Evolutionary conservation across 1,140 invertebrate genomes (phyloP).

Genomic region (Heliconius himera): DNA sequence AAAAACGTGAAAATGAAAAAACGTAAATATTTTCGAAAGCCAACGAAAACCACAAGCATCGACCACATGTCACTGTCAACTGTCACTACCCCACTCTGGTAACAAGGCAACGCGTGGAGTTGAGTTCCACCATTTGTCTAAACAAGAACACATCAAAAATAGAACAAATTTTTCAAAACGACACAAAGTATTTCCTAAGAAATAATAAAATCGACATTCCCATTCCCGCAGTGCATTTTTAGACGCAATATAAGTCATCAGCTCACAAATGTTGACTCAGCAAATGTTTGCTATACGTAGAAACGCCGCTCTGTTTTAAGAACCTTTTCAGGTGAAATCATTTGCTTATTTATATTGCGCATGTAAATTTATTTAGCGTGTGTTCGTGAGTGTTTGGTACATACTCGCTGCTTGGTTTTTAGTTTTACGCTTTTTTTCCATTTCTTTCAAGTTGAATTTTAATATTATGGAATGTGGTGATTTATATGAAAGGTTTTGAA

Average conservation of each 20-base stretch:
- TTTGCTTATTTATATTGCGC: constrained; percentile 15
- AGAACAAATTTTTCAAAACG: too few species aligned
- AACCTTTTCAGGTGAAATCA: constrained; percentile 5
- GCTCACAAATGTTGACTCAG: constrained; percentile 18
- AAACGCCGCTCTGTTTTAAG: constrained; percentile 1
- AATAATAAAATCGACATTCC: background rate
- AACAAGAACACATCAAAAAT: too few species aligned
- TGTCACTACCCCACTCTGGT: too few species aligned
- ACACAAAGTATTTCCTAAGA: background rate
- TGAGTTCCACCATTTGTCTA: too few species aligned
- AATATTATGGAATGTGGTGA: background rate
- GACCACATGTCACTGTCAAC: too few species aligned
- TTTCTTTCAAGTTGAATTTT: background rate
- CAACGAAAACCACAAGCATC: too few species aligned
- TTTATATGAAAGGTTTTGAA: background rate
- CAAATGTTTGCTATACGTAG: constrained; percentile 27
- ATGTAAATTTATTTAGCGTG: background rate
- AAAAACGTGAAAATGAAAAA: too few species aligned
- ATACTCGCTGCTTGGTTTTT: background rate
- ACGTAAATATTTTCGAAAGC: too few species aligned
- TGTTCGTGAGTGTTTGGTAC: background rate
- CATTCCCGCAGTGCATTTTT: constrained; percentile 9
- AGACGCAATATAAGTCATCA: constrained; percentile 20
- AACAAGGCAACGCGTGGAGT: too few species aligned
- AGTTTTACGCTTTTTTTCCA: background rate